Evolutionary conservation across 2,113 vertebrate genomes (phyloP).

Genomic region (Tor tambroides): DNA sequence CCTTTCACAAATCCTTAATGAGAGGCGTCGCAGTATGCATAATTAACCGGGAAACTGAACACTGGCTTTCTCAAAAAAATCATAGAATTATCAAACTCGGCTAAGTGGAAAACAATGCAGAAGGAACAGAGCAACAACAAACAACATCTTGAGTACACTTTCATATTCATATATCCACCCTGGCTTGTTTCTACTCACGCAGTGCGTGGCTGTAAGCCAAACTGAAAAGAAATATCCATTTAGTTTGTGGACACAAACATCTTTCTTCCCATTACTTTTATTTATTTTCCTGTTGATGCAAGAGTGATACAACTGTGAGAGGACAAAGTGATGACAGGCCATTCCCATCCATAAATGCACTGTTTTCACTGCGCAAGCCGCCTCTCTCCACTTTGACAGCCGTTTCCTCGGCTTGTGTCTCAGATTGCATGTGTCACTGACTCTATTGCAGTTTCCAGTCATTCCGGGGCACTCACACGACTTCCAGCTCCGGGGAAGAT

Average conservation of each 20-base stretch:
- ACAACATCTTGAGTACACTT: background rate
- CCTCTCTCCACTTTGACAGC: background rate
- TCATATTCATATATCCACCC: background rate
- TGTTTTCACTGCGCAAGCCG: background rate
- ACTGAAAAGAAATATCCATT: background rate
- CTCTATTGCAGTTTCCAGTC: constrained; percentile 34
- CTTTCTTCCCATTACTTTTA: constrained; percentile 2
- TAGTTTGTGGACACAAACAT: constrained; percentile 12
- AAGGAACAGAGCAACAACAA: constrained; percentile 4
- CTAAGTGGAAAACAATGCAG: constrained; percentile 7
- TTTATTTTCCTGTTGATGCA: constrained; percentile 24
- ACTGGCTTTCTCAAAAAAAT: background rate
- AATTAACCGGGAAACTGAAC: constrained; percentile 17
- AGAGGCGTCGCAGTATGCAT: constrained; percentile 21
- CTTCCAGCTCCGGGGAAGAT: constrained; percentile 42
- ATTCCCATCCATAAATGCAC: background rate
- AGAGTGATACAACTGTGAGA: constrained; percentile 9
- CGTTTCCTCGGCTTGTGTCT: constrained; percentile 12
- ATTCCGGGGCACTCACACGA: constrained; percentile 41
- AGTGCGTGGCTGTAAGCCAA: background rate
- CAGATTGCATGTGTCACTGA: constrained; percentile 38
- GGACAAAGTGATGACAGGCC: constrained; percentile 13
- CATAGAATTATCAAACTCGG: constrained; percentile 12
- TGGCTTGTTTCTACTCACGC: background rate
- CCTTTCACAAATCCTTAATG: constrained; percentile 33